Base-by-base conservation (phyloP, 2,113 vertebrate species). In the Bolborhynchus lineola region DNA sequence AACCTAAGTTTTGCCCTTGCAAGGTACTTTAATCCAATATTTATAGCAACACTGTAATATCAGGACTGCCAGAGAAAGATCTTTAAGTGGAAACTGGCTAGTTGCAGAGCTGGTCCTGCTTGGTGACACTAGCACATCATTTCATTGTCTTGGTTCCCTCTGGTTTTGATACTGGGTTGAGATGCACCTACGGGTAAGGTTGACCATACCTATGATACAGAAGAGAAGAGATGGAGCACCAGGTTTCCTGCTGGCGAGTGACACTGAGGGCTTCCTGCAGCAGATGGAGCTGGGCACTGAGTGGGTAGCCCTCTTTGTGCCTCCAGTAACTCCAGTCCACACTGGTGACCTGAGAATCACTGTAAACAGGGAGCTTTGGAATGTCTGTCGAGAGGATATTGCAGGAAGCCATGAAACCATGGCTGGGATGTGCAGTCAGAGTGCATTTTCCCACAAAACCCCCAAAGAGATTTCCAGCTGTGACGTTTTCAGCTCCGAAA, bases 131-230 rank as follows among this genome's bases (percentile, higher is more conserved):
- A 19, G 11, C 49, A 42, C 41, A 17, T 65, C 7, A 5, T 67
- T 90, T 46, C 0, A 7, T 10, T n/a, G 24, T 10, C n/a, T 29
- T 26, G 26, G 13, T 57, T 53, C 57, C 55, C 29, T 23, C 86
- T 46, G 69, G 29, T 62, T 79, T 23, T 49, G 50, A 4, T 11
- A 25, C 33, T 24, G 80, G 42, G 41, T 11, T n/a, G 31, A 55
- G 55, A 24, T 20, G 52, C 4, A 16, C 15, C n/a, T 14, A 0
- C 57, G 33, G 47, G n/a, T 17, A 29, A 41, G 21, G 46, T 41
- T 50, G 39, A 24, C 25, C 1, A 2, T 15, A 13, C 4, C 24
- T 16, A 4, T 4, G 17, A 13, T 5, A 11, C 0, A 21, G 47
- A 29, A 0, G 35, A 29, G 44, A 70, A 7, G 42, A 37, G 62